Conservation (phyloP, 2,888 invertebrate species). For the Drosophila melanosoma region DNA sequence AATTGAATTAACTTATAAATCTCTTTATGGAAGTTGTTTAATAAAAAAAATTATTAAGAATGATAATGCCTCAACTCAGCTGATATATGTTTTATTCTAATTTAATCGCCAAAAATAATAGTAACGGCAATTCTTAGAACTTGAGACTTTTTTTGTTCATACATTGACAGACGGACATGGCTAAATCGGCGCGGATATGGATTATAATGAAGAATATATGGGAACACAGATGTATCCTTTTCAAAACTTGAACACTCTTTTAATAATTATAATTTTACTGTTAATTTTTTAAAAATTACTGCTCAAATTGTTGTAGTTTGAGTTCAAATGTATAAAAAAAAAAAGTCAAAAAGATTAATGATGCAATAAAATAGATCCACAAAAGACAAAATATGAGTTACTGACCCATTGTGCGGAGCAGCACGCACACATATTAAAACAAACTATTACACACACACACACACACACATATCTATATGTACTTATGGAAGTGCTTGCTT, state of each 20-base stretch:
- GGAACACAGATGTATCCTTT: neutral
- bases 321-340: neutral
- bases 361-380: neutral
- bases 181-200: neutral
- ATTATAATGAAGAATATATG: neutral
- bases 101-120: neutral
- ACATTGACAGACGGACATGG: neutral
- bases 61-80: neutral
- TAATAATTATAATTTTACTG: neutral
- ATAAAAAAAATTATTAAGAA: neutral
- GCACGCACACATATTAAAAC: constrained; percentile 4
- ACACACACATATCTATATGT: neutral
- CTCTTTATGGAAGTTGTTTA: neutral
- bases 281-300: neutral
- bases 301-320: neutral
- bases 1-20: neutral
- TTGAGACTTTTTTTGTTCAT: neutral
- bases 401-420: constrained; percentile 20
- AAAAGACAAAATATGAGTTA: neutral
- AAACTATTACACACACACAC: constrained; percentile 10
- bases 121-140: neutral
- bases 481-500: neutral
- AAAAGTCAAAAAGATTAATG: neutral
- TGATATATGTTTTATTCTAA: neutral
- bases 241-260: neutral